These are phyloP conservation scores for Coryphaenoides rupestris DNA, from an alignment of 2,113 vertebrate species.

Conservation along the genomic window DNA sequence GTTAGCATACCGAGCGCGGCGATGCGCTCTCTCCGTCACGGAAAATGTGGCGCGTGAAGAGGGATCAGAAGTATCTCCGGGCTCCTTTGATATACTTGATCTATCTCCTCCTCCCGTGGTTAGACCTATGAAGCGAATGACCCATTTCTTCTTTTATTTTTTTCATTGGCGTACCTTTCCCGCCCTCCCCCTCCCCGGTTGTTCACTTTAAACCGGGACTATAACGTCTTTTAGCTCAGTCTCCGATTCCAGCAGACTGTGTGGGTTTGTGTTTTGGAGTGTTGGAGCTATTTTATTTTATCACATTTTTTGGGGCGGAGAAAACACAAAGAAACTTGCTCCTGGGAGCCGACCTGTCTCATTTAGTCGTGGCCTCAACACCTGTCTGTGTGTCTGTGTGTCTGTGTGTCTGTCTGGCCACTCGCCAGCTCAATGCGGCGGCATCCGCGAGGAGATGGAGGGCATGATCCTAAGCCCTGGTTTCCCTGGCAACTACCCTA, in stretches of 20 bases:
- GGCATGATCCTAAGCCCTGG: slow-evolving; percentile 96
- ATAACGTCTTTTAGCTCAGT: slow-evolving; percentile 9
- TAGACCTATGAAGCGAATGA: slow-evolving; percentile 26
- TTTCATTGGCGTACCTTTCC: background rate
- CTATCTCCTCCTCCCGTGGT: slow-evolving; percentile 21
- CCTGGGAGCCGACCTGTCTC: background rate
- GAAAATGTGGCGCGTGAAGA: slow-evolving; percentile 13
- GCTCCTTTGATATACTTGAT: slow-evolving; percentile 32
- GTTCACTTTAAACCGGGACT: slow-evolving; percentile 11
- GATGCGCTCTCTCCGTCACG: background rate
- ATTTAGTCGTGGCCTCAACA: background rate
- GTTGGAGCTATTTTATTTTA: too few species aligned
- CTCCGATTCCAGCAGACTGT: background rate
- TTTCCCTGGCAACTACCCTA: slow-evolving; percentile 97
- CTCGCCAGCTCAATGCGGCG: slow-evolving; percentile 90
- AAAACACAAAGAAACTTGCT: background rate
- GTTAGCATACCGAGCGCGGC: too few species aligned
- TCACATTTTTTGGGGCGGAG: too few species aligned
- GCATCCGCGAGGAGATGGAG: slow-evolving; percentile 88
- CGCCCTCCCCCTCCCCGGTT: slow-evolving; percentile 3
- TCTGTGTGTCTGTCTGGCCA: too few species aligned
- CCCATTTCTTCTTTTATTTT: slow-evolving; percentile 15
- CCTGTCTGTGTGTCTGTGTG: background rate
- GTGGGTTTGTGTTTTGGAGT: background rate
- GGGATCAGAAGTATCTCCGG: slow-evolving; percentile 21